Conservation (phyloP, 2,888 invertebrate species). For the Isoperla grammatica region DNA sequence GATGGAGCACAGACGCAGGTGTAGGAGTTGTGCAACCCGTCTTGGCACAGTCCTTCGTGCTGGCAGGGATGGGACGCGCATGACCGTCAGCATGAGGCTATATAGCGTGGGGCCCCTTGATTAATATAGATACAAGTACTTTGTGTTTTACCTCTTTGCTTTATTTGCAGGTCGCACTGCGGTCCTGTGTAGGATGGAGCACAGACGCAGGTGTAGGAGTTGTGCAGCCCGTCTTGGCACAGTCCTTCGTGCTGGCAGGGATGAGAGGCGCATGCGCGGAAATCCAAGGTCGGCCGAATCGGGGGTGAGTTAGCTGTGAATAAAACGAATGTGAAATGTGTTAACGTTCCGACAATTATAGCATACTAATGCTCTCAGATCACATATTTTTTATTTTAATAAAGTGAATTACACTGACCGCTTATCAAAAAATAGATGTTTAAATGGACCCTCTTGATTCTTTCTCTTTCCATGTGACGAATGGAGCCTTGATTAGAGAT, state of each 20-base stretch:
- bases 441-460: too few species aligned
- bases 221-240: slow-evolving; percentile 65
- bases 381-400: too few species aligned
- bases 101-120: too few species aligned
- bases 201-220: slow-evolving; percentile 70
- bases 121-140: too few species aligned
- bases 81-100: too few species aligned
- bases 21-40: slow-evolving; percentile 63
- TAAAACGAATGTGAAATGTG: too few species aligned
- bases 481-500: too few species aligned
- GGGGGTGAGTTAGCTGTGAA: slow-evolving; percentile 42
- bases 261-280: slow-evolving; percentile 62
- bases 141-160: slow-evolving; percentile 23
- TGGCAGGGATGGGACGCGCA: slow-evolving; percentile 70
- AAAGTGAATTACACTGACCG: too few species aligned
- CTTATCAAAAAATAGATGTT: too few species aligned
- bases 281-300: slow-evolving; percentile 57
- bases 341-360: too few species aligned
- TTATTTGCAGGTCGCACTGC: slow-evolving; percentile 56
- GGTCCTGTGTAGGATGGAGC: slow-evolving; percentile 62
- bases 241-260: slow-evolving; percentile 74
- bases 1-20: slow-evolving; percentile 66
- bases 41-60: slow-evolving; percentile 70
- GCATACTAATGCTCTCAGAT: too few species aligned
- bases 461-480: too few species aligned